Base-by-base conservation (phyloP, 2,797 vertebrate species). In the Artibeus lituratus region DNA sequence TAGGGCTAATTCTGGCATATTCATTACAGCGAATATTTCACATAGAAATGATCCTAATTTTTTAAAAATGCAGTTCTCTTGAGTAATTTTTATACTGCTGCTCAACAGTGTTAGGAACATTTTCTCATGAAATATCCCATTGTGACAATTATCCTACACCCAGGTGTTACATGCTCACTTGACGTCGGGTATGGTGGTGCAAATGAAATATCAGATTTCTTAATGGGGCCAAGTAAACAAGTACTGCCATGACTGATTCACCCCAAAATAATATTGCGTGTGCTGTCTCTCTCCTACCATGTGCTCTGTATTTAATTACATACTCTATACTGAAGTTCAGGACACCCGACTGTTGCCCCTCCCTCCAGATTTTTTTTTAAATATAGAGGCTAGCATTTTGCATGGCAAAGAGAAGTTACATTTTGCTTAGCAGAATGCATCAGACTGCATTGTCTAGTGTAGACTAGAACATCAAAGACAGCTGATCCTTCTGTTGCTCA, bases 21-120 rank as follows among this genome's bases (percentile, higher is more conserved):
- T 92, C 86, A 97, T 93, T 96, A 95, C 29, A 93, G 67, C 96
- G 97, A 94, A 81, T 85, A 95, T 87, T 97, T 96, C 78, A 91
- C 91, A 35, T 93, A 93, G 35, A 97, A 96, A 90, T 95, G 85
- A 96, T 76, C 51, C 57, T 81, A 88, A 70, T 94, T 97, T 94
- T 42, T 7, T 29, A 32, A 88, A 94, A 74, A 92, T 72, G 21
- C 10, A 76, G 39, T 87, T n/a, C 32, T 86, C 89, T 49, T 29
- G 32, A 78, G 49, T 86, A 87, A 87, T 96, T 96, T 95, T 39
- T 74, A 90, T 87, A 70, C 32, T 74, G 21, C 47, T 89, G 59
- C 76, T 96, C 94, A 89, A 93, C 55, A 77, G 19, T 90, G 37
- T 74, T 37, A 90, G 86, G 49, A 81, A 91, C 70, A 51, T 87